Base-by-base conservation (phyloP, 2,113 vertebrate genomes). In the Alethe castanea region DNA sequence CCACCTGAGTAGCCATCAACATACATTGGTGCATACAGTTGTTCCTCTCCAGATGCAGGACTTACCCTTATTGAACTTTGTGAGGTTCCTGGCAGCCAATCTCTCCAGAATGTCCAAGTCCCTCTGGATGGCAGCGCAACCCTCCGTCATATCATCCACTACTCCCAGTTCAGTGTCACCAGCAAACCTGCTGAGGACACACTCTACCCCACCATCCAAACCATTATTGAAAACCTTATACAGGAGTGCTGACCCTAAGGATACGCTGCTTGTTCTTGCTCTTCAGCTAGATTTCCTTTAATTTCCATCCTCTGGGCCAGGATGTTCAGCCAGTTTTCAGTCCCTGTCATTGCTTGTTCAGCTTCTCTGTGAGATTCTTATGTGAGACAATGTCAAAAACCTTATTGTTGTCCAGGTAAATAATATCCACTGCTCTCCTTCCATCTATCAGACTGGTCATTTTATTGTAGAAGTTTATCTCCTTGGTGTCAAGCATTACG, bases 71-170 rank as follows among this genome's bases (percentile, higher is more conserved):
- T 0, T 76, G 31, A 76, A 28, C 8, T 91, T 25, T 11, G 36
- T 9, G 28, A 82, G 8, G 16, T 16, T 71, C 19, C 38, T 48
- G 26, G 3, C 15, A 73, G 60, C 25, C 35, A 3, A 5, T 45
- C 69, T 81, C 50, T 94, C 29, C 50, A 91, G 40, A 23, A 19
- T 60, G 33, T 38, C 3, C 0, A 42, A 36, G 20, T 65, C 20
- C 16, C 10, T 70, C 44, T 60, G 36, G 20, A 28, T 35, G 35
- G 33, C 54, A 81, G 28, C 5, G 1, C 18, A 54, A 17, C 15
- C 4, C 5, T 11, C 52, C 19, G 26, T 12, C 4, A 0, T 7
- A 22, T n/a, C 9, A 50, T 10, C 36, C 17, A 19, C 31, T 66
- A 29, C 14, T 64, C 12, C 24, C 19, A 8, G 40, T 65, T 61